A percentile compares a stretch with the other conserved stretches of the same genome.
phyloP scores from a whole-genome alignment of 2,888 invertebrate species.

The Orthosia cruda region DNA sequence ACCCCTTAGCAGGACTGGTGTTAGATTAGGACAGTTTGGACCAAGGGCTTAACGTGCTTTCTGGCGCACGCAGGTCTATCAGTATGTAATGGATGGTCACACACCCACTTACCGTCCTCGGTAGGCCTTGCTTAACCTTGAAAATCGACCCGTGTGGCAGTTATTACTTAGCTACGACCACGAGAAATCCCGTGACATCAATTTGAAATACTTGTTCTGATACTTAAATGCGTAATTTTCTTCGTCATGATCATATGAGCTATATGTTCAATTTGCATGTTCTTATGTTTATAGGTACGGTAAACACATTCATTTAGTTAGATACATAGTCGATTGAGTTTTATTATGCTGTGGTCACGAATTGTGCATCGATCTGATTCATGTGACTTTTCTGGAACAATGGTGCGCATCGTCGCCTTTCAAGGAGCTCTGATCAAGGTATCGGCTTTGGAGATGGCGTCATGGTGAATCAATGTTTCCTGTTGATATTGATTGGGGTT shows the following conservation, averaged over 20 bases:
- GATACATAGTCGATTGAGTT: slow-evolving; percentile 24
- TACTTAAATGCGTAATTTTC: slow-evolving; percentile 15
- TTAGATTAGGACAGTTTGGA: too few relatives aligned
- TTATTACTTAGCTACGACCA: too few relatives aligned
- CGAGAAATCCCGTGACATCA: too few relatives aligned
- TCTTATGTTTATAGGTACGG: background rate
- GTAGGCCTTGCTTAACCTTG: too few relatives aligned
- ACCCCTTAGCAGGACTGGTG: too few relatives aligned
- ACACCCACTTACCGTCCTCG: too few relatives aligned
- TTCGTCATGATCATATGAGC: slow-evolving; percentile 44
- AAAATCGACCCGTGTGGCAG: too few relatives aligned
- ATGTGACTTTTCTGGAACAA: slow-evolving; percentile 25
- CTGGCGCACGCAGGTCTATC: too few relatives aligned
- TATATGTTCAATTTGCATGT: slow-evolving; percentile 39
- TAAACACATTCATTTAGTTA: slow-evolving; percentile 15
- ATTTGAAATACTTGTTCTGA: slow-evolving; percentile 2
- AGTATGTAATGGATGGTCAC: too few relatives aligned
- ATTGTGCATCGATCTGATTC: slow-evolving; percentile 29
- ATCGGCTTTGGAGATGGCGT: background rate
- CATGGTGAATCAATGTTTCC: slow-evolving; percentile 9
- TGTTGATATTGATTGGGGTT: background rate
- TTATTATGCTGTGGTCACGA: slow-evolving; percentile 31
- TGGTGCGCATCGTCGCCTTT: slow-evolving; percentile 11
- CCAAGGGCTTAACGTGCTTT: too few relatives aligned
- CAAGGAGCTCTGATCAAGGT: background rate